phyloP scores from a whole-genome alignment of 2,888 invertebrate species.

The Phymatocera aterrima region DNA sequence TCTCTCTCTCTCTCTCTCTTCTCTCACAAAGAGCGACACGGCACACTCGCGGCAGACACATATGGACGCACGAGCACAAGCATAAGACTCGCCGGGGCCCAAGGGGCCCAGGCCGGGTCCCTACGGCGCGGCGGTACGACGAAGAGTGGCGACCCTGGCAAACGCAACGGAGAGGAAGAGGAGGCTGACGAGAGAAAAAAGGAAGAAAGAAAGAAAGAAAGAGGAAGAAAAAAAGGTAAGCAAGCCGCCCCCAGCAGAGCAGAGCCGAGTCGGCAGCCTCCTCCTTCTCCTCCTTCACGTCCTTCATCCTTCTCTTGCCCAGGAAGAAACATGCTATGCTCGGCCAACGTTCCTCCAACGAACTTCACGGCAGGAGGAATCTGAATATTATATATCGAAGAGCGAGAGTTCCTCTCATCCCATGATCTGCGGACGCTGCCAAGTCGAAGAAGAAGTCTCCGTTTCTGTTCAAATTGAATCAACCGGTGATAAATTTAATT shows the following conservation, averaged over 20 bases:
- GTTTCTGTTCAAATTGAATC: neutral
- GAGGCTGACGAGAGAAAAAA: slow-evolving; percentile 53
- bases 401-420: neutral
- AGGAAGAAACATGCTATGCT: slow-evolving; percentile 64
- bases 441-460: too few relatives aligned
- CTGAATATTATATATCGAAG: neutral
- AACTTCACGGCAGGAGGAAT: neutral
- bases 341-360: slow-evolving; percentile 62
- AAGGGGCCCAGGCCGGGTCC: slow-evolving; percentile 15
- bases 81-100: neutral
- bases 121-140: slow-evolving; percentile 4
- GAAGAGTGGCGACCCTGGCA: slow-evolving; percentile 42
- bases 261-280: slow-evolving; percentile 72
- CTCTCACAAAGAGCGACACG: neutral
- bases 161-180: slow-evolving; percentile 49
- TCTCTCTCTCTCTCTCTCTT: neutral
- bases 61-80: neutral
- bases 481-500: neutral
- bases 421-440: neutral
- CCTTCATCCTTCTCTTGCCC: slow-evolving; percentile 46
- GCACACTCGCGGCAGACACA: slow-evolving; percentile 12
- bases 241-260: slow-evolving; percentile 74
- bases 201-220: slow-evolving; percentile 46
- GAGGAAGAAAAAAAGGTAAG: slow-evolving; percentile 62
- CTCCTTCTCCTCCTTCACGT: slow-evolving; percentile 55